Evolutionary conservation across 2,797 vertebrate genomes (phyloP), one percentile per base, ranked within the genome.

Genomic region (Manis javanica): DNA sequence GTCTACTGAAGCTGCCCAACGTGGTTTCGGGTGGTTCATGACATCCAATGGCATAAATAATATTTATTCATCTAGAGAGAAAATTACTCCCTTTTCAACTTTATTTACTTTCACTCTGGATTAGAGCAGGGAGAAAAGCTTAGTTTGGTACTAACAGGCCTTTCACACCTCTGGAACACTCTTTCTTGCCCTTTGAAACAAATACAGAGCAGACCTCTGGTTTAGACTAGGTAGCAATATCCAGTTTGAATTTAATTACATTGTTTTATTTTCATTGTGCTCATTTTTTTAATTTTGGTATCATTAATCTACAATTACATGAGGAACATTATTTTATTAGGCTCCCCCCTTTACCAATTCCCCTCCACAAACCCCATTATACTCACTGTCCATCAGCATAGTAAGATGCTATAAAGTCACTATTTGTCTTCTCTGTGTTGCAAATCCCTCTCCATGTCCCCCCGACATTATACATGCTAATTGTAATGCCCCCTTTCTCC

Each of bases 181-280:
- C 23, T 34, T 34, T 77, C 13, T 61, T 61, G 61, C 37, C 23
- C 71, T 75, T 51, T 9, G 53, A 49, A 84, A 46, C 7, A 49
- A 61, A 51, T 24, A 46, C 75, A 42, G 42, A 61, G 37, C 37
- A 7, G 84, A 51, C 57, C 31, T 37, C 82, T 42, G 71, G 15
- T 11, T 42, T 86, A 51, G 69, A 74, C 13, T 15, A 12, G 8
- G 57, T 31, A 34, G 79, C 57, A 72, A 29, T 53, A 78, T 74
- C 64, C 82, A 21, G 71, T 93, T 85, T 93, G 63, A 87, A 90
- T 84, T 90, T 94, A 97, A 93, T 95, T 82, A n/a, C 34, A 31
- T 7, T 46, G 34, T 23, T 84, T 84, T 92, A 59, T 91, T 97
- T 93, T 82, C 61, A 90, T 87, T 78, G 87, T 64, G 37, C 74